Evolutionary conservation across 2,797 vertebrate species (phyloP), one percentile per base, ranked within the genome.

Genomic region (Melanotaenia nigrans): DNA sequence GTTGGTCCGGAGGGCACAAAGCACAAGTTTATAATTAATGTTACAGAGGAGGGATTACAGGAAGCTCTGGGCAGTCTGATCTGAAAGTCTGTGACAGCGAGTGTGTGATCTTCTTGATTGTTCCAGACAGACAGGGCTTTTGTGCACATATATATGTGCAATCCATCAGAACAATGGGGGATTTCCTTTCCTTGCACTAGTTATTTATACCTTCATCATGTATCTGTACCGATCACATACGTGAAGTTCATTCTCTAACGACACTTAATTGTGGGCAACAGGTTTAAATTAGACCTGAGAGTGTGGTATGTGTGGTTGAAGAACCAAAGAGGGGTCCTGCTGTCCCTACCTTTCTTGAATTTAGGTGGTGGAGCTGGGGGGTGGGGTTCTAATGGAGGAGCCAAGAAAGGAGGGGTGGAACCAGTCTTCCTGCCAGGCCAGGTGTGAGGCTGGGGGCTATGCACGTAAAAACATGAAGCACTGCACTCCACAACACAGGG

Each of bases 1-100:
- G 90, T 92, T 92, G 92, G 87, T 76, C 94, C 95, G 61, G 89
- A 71, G 92, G 95, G 92, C 94, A 94, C 81, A 92, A 94, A 92
- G 95, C 91, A 87, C 91, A 90, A 95, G 95, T 95, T 96, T 94
- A 94, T 96, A 95, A 97, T 97, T 95, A 96, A 96, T 94, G 95
- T 96, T 96, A 93, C 94, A 93, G 77, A 92, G 83, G 90, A 94
- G 92, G 95, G 95, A 96, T 97, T 96, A 96, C 93, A 94, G 90
- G 89, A 93, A 92, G 90, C 87, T 87, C 80, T 92, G 93, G 92
- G 90, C 92, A 94, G 94, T 85, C 90, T 95, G 94, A 96, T 95
- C 94, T 95, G 84, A 92, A 81, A 76, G 66, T 71, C 87, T 93
- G 80, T 90, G 93, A 93, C 90, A 90, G 87, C 79, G 85, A 85